A percentile compares a stretch with the other conserved stretches of the same genome.
phyloP scores from a whole-genome alignment of 2,113 vertebrate species.

The Acanthochromis polyacanthus region DNA sequence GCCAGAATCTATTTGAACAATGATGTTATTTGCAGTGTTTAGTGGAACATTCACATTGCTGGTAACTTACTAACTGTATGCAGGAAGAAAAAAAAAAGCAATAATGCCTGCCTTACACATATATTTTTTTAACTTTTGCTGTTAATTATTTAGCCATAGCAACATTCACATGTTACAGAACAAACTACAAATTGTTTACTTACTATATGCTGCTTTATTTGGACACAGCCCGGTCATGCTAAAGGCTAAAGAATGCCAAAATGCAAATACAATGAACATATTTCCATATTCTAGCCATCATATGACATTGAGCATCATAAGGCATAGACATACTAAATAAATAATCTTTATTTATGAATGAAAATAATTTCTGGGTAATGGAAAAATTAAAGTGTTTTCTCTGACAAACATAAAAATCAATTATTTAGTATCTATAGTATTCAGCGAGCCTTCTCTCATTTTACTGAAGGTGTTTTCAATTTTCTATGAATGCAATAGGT shows the following conservation, averaged over 20 bases:
- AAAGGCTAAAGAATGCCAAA: neutral
- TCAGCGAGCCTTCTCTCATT: neutral
- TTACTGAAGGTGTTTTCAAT: slow-evolving; percentile 29
- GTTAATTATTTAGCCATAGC: neutral
- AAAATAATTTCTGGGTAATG: neutral
- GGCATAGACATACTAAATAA: neutral
- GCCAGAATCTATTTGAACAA: too few species aligned
- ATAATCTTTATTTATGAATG: neutral
- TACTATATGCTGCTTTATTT: neutral
- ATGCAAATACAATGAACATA: neutral
- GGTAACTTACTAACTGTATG: too few species aligned
- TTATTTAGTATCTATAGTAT: neutral
- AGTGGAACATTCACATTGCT: too few species aligned
- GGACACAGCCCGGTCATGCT: neutral
- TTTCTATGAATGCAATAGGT: slow-evolving; percentile 25
- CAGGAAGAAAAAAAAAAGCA: too few species aligned
- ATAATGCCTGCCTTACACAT: too few species aligned
- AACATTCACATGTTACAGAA: neutral
- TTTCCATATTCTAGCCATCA: neutral
- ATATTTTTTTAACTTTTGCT: too few species aligned
- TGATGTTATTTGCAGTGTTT: too few species aligned
- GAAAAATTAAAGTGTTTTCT: slow-evolving; percentile 10
- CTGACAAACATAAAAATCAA: neutral
- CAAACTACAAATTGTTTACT: neutral
- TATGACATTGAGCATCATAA: neutral